phyloP scores from a whole-genome alignment of 2,888 invertebrate genomes.

The Stictocephala bisonia region DNA sequence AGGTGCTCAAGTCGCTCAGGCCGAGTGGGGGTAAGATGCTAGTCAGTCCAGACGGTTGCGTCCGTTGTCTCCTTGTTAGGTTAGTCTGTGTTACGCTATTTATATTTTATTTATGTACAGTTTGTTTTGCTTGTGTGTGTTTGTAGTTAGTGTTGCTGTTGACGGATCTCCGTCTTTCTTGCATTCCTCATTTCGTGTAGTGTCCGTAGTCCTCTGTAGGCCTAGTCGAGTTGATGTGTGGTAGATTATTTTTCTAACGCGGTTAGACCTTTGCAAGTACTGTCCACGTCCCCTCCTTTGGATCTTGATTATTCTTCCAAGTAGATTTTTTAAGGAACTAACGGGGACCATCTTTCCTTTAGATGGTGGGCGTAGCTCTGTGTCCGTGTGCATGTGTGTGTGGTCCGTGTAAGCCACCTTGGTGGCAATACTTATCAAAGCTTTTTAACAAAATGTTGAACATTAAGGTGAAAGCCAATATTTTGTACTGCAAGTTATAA shows the following conservation, averaged over 20 bases:
- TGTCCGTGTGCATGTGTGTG: slow-evolving; percentile 42
- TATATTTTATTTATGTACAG: slow-evolving; percentile 32
- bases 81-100: slow-evolving; percentile 31
- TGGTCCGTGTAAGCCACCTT: slow-evolving; percentile 24
- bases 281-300: slow-evolving; percentile 41
- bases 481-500: slow-evolving; percentile 50
- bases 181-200: slow-evolving; percentile 41
- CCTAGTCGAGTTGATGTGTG: slow-evolving; percentile 55
- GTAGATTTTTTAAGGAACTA: slow-evolving; percentile 49
- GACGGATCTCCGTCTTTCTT: slow-evolving; percentile 28
- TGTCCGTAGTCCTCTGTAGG: slow-evolving; percentile 49
- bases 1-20: slow-evolving; percentile 30
- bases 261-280: slow-evolving; percentile 52
- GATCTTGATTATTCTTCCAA: slow-evolving; percentile 41
- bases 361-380: slow-evolving; percentile 39
- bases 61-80: slow-evolving; percentile 30
- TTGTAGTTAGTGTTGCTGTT: slow-evolving; percentile 30
- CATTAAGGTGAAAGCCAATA: slow-evolving; percentile 47
- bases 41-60: slow-evolving; percentile 30
- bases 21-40: slow-evolving; percentile 23
- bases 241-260: slow-evolving; percentile 57
- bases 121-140: slow-evolving; percentile 42
- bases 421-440: slow-evolving; percentile 38
- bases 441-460: slow-evolving; percentile 46
- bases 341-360: slow-evolving; percentile 47